phyloP scores from a whole-genome alignment of 2,113 vertebrate genomes.

The Sinosuthora webbiana region DNA sequence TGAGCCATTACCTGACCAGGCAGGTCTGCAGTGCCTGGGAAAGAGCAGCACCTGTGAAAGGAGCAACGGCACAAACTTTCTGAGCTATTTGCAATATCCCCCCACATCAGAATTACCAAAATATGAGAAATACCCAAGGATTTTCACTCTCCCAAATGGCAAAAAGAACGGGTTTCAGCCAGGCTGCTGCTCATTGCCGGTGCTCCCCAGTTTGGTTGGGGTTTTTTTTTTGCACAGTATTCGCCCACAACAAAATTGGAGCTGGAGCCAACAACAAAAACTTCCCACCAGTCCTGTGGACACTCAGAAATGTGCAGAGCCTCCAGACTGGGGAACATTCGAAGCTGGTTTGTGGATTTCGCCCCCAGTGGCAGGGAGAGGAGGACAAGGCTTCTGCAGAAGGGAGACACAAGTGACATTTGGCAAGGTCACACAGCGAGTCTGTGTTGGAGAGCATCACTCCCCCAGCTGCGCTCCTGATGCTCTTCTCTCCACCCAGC shows the following conservation, averaged over 20 bases:
- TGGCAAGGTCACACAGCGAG: background rate
- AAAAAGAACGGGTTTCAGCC: background rate
- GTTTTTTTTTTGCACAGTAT: accelerated
- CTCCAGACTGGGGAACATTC: too few species aligned
- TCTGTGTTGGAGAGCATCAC: background rate
- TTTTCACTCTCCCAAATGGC: background rate
- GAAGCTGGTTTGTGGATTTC: background rate
- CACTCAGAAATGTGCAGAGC: background rate
- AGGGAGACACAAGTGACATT: accelerated
- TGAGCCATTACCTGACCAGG: background rate
- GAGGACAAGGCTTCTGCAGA: background rate
- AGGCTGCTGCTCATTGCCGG: accelerated
- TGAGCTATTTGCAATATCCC: background rate
- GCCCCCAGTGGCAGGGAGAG: accelerated
- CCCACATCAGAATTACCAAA: background rate
- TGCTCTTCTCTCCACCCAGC: background rate
- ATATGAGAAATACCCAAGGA: background rate
- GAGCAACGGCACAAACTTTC: background rate
- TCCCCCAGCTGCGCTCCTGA: background rate
- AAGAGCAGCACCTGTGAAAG: background rate
- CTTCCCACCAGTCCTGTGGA: background rate
- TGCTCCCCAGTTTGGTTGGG: background rate
- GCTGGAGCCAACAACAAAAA: background rate
- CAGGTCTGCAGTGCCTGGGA: background rate
- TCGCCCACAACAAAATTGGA: background rate